These are phyloP conservation scores for Peromyscus melanophrys DNA, from an alignment of 2,797 vertebrate species.

Conservation along the genomic window DNA sequence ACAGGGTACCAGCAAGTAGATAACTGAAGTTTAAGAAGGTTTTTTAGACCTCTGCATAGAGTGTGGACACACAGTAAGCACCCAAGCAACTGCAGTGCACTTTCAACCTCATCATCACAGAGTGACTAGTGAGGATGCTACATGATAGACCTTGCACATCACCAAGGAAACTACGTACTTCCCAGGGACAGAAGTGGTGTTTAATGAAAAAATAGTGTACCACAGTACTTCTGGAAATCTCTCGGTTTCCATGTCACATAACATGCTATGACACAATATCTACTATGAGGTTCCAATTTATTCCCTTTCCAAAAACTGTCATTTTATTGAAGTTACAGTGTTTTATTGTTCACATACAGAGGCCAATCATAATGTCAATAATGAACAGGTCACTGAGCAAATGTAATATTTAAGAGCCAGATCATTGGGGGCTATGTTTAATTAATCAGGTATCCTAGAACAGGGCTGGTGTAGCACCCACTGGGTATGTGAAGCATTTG, in stretches of 20 bases:
- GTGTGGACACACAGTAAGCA: background rate
- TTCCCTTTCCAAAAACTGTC: background rate
- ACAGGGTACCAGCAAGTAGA: background rate
- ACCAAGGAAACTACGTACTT: background rate
- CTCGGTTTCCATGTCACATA: background rate
- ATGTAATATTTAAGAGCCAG: background rate
- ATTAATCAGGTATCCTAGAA: background rate
- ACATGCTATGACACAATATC: background rate
- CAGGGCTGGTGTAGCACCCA: background rate
- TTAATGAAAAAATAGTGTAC: background rate
- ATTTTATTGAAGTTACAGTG: background rate
- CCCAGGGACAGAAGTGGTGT: background rate
- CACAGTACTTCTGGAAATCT: too few species aligned
- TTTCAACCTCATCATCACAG: background rate
- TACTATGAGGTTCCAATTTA: background rate
- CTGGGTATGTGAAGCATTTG: background rate
- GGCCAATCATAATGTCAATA: background rate
- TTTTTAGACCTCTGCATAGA: background rate
- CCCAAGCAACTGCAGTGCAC: background rate
- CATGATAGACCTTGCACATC: background rate
- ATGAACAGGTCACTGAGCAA: background rate
- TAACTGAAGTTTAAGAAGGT: background rate
- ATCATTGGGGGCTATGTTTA: background rate
- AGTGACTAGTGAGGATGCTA: background rate
- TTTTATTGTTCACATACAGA: background rate